phyloP scores from a whole-genome alignment of 2,888 invertebrate genomes.

The Drosophila mimica region DNA sequence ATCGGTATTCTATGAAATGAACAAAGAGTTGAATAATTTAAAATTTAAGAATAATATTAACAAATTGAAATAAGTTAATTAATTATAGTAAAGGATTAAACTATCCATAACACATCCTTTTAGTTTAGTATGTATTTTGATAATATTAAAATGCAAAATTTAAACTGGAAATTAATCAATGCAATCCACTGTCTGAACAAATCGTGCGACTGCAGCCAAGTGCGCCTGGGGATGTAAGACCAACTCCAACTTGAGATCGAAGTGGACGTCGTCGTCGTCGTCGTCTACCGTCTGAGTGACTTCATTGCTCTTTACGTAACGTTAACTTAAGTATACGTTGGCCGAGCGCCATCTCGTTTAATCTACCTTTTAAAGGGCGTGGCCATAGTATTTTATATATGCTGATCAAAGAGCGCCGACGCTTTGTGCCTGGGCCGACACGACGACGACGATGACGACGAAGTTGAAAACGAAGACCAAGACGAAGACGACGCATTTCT shows the following conservation, averaged over 20 bases:
- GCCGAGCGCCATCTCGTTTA: constrained; percentile 85
- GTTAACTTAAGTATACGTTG: constrained; percentile 81
- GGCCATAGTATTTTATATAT: constrained; percentile 85
- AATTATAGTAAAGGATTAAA: not conserved
- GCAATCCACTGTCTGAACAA: constrained; percentile 58
- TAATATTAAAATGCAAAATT: not conserved
- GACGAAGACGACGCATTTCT: constrained; percentile 37
- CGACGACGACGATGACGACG: constrained; percentile 37
- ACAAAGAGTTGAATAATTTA: not conserved
- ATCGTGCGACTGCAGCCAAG: constrained; percentile 62
- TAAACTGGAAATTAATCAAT: constrained; percentile 4
- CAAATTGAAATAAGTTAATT: too few species aligned
- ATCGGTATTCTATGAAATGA: not conserved
- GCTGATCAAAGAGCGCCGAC: constrained; percentile 84
- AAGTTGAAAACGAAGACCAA: constrained; percentile 18
- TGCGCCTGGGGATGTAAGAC: constrained; percentile 65
- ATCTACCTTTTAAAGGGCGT: constrained; percentile 85
- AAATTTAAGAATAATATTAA: not conserved
- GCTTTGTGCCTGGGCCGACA: constrained; percentile 83
- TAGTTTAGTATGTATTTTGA: not conserved
- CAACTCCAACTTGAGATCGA: constrained; percentile 39
- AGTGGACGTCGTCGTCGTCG: constrained; percentile 36
- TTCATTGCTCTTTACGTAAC: constrained; percentile 81
- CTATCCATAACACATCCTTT: not conserved
- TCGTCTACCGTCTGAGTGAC: constrained; percentile 68